Conservation (phyloP, 1,140 invertebrate species). For the Drosophila ficusphila region DNA sequence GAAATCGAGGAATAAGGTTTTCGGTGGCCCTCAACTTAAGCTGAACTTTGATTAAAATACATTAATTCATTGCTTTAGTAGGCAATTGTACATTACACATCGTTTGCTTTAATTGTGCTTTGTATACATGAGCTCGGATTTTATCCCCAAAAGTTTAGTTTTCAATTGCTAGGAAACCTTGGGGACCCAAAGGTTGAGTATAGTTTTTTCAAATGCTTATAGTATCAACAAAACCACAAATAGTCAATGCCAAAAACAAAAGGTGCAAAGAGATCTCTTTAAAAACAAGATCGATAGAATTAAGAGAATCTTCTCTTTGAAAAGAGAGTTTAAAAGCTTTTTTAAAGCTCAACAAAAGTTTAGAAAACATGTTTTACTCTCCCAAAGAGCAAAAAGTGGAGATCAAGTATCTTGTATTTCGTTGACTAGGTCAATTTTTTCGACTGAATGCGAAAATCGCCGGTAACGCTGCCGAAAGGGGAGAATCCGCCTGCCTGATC, state of each 20-base stretch:
- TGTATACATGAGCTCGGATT: neutral
- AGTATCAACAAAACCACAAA: constrained; percentile 28
- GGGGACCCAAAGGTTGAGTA: constrained; percentile 39
- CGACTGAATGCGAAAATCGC: constrained; percentile 30
- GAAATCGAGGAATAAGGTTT: neutral
- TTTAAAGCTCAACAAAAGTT: neutral
- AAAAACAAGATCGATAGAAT: neutral
- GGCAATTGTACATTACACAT: constrained; percentile 18
- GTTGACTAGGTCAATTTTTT: constrained; percentile 77
- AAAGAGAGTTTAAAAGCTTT: constrained; percentile 13
- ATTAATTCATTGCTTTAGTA: constrained; percentile 8
- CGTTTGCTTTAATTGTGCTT: neutral
- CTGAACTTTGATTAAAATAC: constrained; percentile 14
- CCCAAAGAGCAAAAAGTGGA: neutral
- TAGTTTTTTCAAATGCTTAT: constrained; percentile 29
- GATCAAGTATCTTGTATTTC: constrained; percentile 41
- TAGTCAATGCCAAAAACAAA: constrained; percentile 38
- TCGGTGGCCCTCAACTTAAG: neutral
- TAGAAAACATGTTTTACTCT: constrained; percentile 12
- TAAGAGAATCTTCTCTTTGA: constrained; percentile 11
- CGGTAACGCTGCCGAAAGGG: constrained; percentile 6
- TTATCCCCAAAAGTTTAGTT: constrained; percentile 7
- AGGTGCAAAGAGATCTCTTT: constrained; percentile 6
- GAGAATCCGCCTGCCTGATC: constrained; percentile 33
- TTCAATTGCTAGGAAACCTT: constrained; percentile 31